Evolutionary conservation across 2,888 invertebrate genomes (phyloP).

Genomic region (Polymixis lichenea): DNA sequence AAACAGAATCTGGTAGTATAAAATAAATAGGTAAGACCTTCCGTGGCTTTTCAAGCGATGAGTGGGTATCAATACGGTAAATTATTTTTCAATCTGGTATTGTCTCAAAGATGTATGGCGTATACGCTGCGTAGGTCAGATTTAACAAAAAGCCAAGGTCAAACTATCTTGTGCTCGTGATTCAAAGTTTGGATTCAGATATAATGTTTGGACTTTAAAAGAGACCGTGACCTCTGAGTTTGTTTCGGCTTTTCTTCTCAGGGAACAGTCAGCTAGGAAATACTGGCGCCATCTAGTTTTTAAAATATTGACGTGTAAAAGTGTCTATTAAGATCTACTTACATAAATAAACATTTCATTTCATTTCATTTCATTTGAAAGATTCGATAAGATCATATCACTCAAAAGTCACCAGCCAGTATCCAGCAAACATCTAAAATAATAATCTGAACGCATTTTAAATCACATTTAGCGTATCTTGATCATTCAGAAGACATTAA

Average conservation of each 20-base stretch:
- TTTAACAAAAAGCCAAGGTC: background rate
- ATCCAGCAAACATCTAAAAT: conserved; percentile 18
- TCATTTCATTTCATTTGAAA: too few relatives aligned
- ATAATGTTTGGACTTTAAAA: too few relatives aligned
- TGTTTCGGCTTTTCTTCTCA: too few relatives aligned
- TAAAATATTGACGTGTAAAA: too few relatives aligned
- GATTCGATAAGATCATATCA: conserved; percentile 20
- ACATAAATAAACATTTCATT: too few relatives aligned
- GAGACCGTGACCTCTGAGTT: too few relatives aligned
- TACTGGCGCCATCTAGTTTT: too few relatives aligned
- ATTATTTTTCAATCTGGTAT: background rate
- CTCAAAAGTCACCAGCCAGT: background rate
- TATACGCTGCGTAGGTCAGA: background rate
- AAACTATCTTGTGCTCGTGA: background rate
- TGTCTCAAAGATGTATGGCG: background rate
- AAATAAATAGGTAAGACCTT: background rate
- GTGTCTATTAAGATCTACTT: too few relatives aligned
- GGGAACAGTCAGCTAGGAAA: too few relatives aligned
- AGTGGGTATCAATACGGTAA: too few relatives aligned
- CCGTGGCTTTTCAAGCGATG: background rate
- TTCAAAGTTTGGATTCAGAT: too few relatives aligned
- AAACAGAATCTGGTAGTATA: background rate
- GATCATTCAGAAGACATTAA: conserved; percentile 41
- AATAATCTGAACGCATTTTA: conserved; percentile 54
- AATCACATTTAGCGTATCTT: conserved; percentile 48